Evolutionary conservation across 2,797 vertebrate species (phyloP).

Genomic region (Chloroceryle inda): DNA sequence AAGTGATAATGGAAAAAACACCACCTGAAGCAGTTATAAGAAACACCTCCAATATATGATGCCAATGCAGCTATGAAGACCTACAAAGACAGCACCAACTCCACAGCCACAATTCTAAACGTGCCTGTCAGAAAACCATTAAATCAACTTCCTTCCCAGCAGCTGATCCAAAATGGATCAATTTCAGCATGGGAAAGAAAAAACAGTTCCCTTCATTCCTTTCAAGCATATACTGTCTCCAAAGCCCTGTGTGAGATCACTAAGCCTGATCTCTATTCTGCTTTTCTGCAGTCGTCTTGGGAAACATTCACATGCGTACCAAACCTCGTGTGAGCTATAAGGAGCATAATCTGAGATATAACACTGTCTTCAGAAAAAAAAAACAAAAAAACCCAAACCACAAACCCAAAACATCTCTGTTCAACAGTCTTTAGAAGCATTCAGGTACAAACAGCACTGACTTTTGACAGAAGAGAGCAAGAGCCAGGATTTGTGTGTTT

Average conservation of each 20-base stretch:
- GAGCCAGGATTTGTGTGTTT: not conserved
- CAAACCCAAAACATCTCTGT: not conserved
- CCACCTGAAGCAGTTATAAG: not conserved
- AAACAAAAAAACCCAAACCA: too few species aligned
- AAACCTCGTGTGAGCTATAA: not conserved
- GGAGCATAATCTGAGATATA: not conserved
- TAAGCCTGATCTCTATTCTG: not conserved
- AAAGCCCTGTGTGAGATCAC: not conserved
- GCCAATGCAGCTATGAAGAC: not conserved
- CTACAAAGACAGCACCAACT: not conserved
- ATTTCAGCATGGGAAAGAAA: not conserved
- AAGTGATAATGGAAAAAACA: not conserved
- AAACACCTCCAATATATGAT: not conserved
- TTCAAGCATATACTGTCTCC: not conserved
- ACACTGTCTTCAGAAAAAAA: not conserved
- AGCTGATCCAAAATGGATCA: not conserved
- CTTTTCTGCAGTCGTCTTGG: not conserved
- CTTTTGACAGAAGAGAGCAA: not conserved
- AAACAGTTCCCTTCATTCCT: not conserved
- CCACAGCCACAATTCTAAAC: not conserved
- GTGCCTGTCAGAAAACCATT: accelerated
- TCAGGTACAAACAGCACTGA: not conserved
- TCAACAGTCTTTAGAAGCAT: not conserved
- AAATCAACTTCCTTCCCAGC: not conserved
- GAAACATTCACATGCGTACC: not conserved